Conservation (phyloP, 92 coral and sea anemone species). For the Zoanthus sansibaricus region DNA sequence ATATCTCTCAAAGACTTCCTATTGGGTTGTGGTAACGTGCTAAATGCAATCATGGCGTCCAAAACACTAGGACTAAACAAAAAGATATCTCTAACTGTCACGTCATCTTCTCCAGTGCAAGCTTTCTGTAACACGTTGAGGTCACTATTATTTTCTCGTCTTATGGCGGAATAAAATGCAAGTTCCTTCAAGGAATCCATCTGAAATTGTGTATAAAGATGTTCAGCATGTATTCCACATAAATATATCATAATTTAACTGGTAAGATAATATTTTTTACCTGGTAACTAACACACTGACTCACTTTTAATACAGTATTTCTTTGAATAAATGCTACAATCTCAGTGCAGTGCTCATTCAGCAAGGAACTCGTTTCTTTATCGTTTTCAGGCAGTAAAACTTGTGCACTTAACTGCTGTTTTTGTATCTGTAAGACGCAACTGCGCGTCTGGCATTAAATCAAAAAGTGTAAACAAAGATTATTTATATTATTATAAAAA, state of each 20-base stretch:
- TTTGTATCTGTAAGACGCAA: too few species aligned
- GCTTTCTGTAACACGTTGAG: conserved; percentile 1
- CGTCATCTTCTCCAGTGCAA: not conserved
- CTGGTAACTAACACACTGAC: too few species aligned
- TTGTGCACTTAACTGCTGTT: too few species aligned
- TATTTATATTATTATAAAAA: too few species aligned
- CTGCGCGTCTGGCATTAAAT: too few species aligned
- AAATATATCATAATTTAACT: not conserved
- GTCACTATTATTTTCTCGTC: not conserved
- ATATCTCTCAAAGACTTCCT: not conserved
- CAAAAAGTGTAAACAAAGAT: too few species aligned
- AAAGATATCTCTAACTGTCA: conserved; percentile 7
- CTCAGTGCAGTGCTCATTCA: too few species aligned
- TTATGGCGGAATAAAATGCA: conserved; percentile 22
- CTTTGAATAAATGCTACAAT: too few species aligned
- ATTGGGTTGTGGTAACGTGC: not conserved
- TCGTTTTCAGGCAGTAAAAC: too few species aligned
- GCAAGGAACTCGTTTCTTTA: too few species aligned
- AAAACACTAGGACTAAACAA: conserved; percentile 24
- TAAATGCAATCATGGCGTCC: conserved; percentile 11
- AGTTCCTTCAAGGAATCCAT: conserved; percentile 35
- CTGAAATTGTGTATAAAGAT: not conserved
- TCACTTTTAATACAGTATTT: too few species aligned
- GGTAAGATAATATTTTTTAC: too few species aligned
- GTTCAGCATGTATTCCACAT: not conserved